Evolutionary conservation across 2,113 vertebrate species (phyloP).

Genomic region (Leptodactylus fuscus): DNA sequence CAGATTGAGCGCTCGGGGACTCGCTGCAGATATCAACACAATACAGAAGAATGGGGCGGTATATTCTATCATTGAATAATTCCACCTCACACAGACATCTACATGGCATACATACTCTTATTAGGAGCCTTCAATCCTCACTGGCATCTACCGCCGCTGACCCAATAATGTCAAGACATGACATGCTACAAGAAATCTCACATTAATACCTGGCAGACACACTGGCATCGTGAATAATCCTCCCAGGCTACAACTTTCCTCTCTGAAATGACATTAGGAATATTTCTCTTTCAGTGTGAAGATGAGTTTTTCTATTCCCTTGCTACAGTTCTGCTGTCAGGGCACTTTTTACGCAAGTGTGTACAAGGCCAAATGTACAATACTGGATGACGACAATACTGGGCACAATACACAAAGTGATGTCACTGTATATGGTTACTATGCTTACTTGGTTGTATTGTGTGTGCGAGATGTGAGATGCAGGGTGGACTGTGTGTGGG

Average conservation of each 20-base stretch:
- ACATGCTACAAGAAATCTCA: constrained; percentile 15
- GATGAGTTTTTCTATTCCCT: neutral
- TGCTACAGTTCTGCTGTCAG: neutral
- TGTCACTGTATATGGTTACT: too few species aligned
- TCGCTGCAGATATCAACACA: neutral
- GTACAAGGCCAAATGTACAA: neutral
- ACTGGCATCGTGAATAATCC: constrained; percentile 8
- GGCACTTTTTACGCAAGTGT: neutral
- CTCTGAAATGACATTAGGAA: constrained; percentile 20
- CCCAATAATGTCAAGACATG: constrained; percentile 50
- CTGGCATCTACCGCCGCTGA: constrained; percentile 39
- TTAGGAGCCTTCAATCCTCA: constrained; percentile 14
- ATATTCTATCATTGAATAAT: constrained; percentile 18
- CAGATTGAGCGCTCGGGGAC: neutral
- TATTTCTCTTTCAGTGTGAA: neutral
- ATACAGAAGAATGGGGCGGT: neutral
- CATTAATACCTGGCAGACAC: constrained; percentile 30
- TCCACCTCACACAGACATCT: constrained; percentile 6
- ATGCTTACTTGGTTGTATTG: too few species aligned
- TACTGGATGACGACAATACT: too few species aligned
- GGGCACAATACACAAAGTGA: too few species aligned
- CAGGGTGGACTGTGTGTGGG: too few species aligned
- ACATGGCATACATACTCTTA: neutral
- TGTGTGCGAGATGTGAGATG: too few species aligned
- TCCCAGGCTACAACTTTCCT: constrained; percentile 31